Evolutionary conservation across 2,113 vertebrate genomes (phyloP).

Genomic region (human): GRCh38 chr9:68955001-68955500

Average conservation of each 20-base stretch:
- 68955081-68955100: fast-evolving
- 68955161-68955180: neutral
- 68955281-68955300: neutral
- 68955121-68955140: neutral
- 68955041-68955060: neutral
- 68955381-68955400: neutral
- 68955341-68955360: neutral
- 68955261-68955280: neutral
- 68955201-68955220: neutral
- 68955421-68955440: neutral
- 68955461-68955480: conserved; percentile 24
- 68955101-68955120: neutral
- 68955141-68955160: too few species aligned
- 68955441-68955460: neutral
- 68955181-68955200: neutral
- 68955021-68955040: neutral
- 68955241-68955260: neutral
- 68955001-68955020: neutral
- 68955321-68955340: neutral
- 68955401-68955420: neutral
- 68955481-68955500: neutral
- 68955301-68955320: neutral
- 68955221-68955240: neutral
- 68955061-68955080: neutral
- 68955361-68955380: neutral